Conservation (phyloP, 2,888 invertebrate species). For the Drosophila basisetae region DNA sequence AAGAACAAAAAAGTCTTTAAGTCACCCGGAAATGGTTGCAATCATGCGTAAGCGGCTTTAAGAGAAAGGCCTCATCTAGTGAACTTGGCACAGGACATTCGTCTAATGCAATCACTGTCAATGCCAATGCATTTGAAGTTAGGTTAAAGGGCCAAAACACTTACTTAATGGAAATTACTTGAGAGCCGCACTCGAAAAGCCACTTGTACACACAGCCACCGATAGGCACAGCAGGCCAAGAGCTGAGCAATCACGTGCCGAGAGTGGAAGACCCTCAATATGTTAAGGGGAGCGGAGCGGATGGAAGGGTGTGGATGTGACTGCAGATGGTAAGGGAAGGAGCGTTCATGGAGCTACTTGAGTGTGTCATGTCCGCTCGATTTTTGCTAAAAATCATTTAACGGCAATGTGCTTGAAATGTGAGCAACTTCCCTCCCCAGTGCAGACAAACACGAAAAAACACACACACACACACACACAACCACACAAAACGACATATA, state of each 20-base stretch:
- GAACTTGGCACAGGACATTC: constrained; percentile 13
- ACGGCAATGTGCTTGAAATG: constrained; percentile 71
- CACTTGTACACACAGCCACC: constrained; percentile 53
- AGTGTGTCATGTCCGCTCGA: constrained; percentile 80
- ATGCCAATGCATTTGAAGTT: constrained; percentile 65
- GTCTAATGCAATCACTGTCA: constrained; percentile 72
- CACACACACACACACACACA: constrained; percentile 25
- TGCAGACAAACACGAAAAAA: constrained; percentile 6
- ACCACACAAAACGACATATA: constrained; percentile 6
- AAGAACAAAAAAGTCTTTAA: constrained; percentile 36
- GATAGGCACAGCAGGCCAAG: constrained; percentile 51
- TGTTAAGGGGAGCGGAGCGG: not conserved
- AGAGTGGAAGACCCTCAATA: constrained; percentile 12
- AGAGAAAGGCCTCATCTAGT: constrained; percentile 10
- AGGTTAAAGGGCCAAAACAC: constrained; percentile 73
- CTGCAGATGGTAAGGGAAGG: not conserved
- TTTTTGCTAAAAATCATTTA: constrained; percentile 82
- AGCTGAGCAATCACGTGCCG: constrained; percentile 75
- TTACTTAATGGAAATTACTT: constrained; percentile 81
- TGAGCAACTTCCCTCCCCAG: constrained; percentile 51
- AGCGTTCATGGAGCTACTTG: constrained; percentile 63
- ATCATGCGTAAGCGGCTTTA: constrained; percentile 52
- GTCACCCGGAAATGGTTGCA: constrained; percentile 38
- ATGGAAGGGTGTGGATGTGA: not conserved
- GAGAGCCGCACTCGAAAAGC: constrained; percentile 60